Conservation (phyloP, 2,888 invertebrate genomes). For the Chrysolina haemoptera region DNA sequence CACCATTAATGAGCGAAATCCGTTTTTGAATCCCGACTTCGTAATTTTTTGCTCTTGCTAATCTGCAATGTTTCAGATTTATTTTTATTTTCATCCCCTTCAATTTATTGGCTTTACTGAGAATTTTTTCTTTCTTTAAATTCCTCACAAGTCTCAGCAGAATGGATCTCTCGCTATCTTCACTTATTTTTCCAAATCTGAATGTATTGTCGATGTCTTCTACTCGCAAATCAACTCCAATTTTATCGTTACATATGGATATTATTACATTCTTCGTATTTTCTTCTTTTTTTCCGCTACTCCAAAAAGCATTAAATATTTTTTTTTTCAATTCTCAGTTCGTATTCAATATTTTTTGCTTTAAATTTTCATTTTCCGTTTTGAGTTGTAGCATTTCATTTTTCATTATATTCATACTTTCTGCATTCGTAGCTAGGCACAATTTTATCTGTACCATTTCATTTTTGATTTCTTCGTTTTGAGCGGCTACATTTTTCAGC, state of each 20-base stretch:
- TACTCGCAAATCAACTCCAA: background rate
- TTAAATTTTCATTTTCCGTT: too few species aligned
- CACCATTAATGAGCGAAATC: too few species aligned
- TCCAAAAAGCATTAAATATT: too few species aligned
- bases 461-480: background rate
- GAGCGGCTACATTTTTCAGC: background rate
- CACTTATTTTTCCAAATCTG: background rate
- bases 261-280: background rate
- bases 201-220: background rate
- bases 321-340: too few species aligned
- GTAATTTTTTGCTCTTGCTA: background rate
- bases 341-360: too few species aligned
- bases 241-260: background rate
- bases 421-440: too few species aligned
- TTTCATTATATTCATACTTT: too few species aligned
- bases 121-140: background rate
- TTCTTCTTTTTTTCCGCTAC: background rate
- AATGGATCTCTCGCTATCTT: background rate
- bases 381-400: too few species aligned
- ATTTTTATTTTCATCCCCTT: background rate
- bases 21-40: background rate
- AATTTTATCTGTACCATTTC: too few species aligned
- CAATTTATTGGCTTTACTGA: background rate
- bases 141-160: background rate
- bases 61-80: background rate